Base-by-base conservation (phyloP, 92 coral and sea anemone species). In the Galaxea fascicularis region DNA sequence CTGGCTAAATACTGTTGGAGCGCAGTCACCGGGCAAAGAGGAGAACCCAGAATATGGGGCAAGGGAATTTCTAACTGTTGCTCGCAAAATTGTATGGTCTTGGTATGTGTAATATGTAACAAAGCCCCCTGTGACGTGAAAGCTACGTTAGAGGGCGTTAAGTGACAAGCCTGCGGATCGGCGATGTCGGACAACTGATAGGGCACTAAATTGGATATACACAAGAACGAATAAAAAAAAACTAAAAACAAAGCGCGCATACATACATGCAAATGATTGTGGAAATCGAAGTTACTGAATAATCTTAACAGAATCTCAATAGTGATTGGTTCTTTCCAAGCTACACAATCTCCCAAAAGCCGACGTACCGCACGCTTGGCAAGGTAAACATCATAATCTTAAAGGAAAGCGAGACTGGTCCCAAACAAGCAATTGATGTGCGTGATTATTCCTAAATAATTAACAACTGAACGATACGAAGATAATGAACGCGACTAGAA, bases 131-230 rank as follows among this genome's bases (percentile, higher is more conserved):
- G 71, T 20, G 88, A 17, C 39, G 79, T 35, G 73, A 88, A 88
- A 41, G 52, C 26, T 20, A 83, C 84, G 49, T 68, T 49, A 64
- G 65, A 71, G 35, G 74, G 73, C 62, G 51, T 65, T 58, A 84
- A 78, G 68, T 71, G 76, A 39, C 78, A 73, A 53, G 81, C 46
- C 54, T 41, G 67, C 0, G 75, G 60, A 27, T 66, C 41, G 28
- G 25, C 63, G 29, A 75, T 51, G 72, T 83, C 92, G 28, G 88
- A 63, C 53, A 75, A 35, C 30, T 65, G 54, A 18, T 76, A 57
- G 31, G 92, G 89, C 18, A 88, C 59, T 69, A 88, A 82, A 67
- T 88, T 82, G 78, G 92, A 88, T 21, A 79, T 79, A 17, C 90
- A 69, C 31, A 80, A 52, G 74, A 87, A 87, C 20, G 76, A 83